Evolutionary conservation across 2,113 vertebrate genomes (phyloP).

Genomic region (Mirza zaza): DNA sequence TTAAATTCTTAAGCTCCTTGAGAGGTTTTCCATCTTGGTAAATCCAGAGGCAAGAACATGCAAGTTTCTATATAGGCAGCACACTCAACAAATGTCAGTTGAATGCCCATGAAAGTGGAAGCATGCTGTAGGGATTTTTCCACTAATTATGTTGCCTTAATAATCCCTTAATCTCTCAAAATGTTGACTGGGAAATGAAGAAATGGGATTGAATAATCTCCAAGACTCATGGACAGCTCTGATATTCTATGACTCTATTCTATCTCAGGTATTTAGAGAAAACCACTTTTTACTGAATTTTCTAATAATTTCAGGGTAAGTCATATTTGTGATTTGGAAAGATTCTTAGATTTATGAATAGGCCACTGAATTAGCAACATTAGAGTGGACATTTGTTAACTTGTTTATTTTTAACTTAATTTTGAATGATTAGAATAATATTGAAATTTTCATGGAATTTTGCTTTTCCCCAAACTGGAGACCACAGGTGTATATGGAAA

Average conservation of each 20-base stretch:
- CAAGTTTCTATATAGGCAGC: neutral
- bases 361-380: neutral
- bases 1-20: neutral
- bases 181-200: neutral
- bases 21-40: neutral
- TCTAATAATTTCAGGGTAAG: neutral
- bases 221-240: neutral
- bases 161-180: neutral
- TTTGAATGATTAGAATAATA: neutral
- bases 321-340: neutral
- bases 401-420: neutral
- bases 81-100: neutral
- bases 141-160: neutral
- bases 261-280: neutral
- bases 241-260: neutral
- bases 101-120: too few species aligned
- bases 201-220: neutral
- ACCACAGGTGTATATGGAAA: neutral
- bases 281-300: neutral
- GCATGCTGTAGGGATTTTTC: fast-evolving
- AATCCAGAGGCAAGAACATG: neutral
- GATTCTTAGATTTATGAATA: neutral
- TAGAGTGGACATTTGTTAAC: neutral
- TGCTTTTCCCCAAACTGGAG: conserved; percentile 9
- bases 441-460: neutral